phyloP scores from a whole-genome alignment of 2,113 vertebrate genomes.

The Corvus hawaiiensis region DNA sequence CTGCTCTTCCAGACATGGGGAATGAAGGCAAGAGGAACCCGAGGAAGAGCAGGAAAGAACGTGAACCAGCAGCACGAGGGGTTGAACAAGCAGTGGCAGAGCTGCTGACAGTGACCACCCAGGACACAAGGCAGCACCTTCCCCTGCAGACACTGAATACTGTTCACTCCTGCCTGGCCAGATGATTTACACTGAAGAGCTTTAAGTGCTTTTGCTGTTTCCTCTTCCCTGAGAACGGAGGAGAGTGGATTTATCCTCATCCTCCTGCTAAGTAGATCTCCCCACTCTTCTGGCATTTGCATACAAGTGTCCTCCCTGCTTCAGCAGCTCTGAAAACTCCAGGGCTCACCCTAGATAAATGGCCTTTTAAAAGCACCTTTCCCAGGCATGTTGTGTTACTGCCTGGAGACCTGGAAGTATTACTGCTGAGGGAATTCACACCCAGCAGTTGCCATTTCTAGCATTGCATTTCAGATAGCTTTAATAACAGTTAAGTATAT shows the following conservation, averaged over 20 bases:
- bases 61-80: too few species aligned
- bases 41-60: too few species aligned
- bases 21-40: background rate
- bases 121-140: too few species aligned
- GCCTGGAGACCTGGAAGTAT: background rate
- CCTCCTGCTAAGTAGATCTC: background rate
- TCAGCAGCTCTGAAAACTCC: background rate
- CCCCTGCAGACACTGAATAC: too few species aligned
- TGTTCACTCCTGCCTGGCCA: background rate
- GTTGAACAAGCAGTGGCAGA: too few species aligned
- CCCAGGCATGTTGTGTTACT: background rate
- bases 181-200: background rate
- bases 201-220: background rate
- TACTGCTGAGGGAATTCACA: background rate
- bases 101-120: too few species aligned
- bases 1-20: background rate
- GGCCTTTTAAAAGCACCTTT: background rate
- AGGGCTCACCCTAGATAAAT: background rate
- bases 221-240: background rate
- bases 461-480: background rate
- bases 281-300: background rate
- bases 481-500: background rate
- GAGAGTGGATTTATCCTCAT: background rate
- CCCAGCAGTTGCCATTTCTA: background rate
- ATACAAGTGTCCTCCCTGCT: background rate